Conservation (phyloP, 1,140 invertebrate genomes). For the Apis laboriosa region DNA sequence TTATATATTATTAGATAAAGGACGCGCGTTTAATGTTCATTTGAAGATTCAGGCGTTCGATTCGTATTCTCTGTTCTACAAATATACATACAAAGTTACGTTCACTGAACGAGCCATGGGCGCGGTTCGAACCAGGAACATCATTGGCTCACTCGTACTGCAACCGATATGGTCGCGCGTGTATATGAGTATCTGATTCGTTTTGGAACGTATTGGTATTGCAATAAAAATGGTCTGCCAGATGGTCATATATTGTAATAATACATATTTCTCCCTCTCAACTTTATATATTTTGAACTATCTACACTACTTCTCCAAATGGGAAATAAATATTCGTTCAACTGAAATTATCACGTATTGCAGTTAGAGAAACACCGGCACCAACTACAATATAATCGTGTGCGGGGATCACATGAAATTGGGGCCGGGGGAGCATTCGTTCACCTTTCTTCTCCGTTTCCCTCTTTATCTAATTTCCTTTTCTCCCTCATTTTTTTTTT, state of each 20-base stretch:
- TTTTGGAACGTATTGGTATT: background rate
- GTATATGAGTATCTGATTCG: background rate
- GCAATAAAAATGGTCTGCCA: slow-evolving; percentile 22
- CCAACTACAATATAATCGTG: background rate
- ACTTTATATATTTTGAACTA: background rate
- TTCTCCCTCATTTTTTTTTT: background rate
- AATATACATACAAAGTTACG: background rate
- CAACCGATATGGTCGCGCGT: background rate
- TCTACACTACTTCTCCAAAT: background rate
- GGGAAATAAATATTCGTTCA: background rate
- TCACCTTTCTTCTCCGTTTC: background rate
- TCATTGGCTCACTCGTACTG: background rate
- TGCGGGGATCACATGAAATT: background rate
- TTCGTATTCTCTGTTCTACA: background rate
- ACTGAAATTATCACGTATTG: background rate
- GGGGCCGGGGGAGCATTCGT: slow-evolving; percentile 14
- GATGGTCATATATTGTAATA: slow-evolving; percentile 2
- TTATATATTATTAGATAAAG: slow-evolving; percentile 19
- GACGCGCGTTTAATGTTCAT: background rate
- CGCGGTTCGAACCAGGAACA: background rate
- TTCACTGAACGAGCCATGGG: background rate
- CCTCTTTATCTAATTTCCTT: slow-evolving; percentile 19
- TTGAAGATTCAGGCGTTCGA: background rate
- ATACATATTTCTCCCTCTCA: background rate
- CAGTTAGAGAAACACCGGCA: slow-evolving; percentile 1